Conservation (phyloP, 2,797 vertebrate genomes). For the Salarias fasciatus region DNA sequence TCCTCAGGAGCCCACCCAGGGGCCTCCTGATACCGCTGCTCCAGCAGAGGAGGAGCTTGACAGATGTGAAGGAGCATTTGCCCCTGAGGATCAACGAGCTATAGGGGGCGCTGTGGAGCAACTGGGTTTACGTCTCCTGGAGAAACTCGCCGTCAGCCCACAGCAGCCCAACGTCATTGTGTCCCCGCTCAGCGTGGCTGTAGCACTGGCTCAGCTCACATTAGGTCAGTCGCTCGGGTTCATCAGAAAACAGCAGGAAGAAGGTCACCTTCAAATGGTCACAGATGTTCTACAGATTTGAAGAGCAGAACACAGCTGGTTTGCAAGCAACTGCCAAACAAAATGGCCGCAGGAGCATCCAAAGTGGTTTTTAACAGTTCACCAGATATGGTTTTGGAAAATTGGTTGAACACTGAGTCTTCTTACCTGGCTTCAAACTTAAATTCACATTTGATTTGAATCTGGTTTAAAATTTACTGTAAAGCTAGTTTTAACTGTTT, state of each 20-base stretch:
- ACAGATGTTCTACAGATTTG: too few species aligned
- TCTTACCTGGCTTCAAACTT: too few species aligned
- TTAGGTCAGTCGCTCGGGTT: constrained; percentile 81
- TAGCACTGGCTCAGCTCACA: constrained; percentile 88
- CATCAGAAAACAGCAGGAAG: too few species aligned
- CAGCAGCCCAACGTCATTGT: constrained; percentile 85
- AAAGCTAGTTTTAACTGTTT: too few species aligned
- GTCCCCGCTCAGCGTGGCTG: constrained; percentile 89
- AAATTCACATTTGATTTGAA: too few species aligned
- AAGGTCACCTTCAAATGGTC: too few species aligned
- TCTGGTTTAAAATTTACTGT: too few species aligned
- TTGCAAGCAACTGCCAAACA: too few species aligned
- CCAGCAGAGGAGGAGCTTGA: background rate
- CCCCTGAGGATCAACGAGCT: constrained; percentile 66
- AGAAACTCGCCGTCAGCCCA: constrained; percentile 77
- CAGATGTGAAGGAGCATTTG: constrained; percentile 68
- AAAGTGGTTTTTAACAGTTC: too few species aligned
- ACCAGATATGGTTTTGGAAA: background rate
- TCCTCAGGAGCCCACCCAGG: constrained; percentile 28
- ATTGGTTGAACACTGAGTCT: too few species aligned
- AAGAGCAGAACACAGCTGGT: too few species aligned
- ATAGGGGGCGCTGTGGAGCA: constrained; percentile 83
- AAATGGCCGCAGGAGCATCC: too few species aligned
- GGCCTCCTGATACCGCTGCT: constrained; percentile 4
- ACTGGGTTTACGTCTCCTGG: constrained; percentile 85